A percentile compares a stretch with the other conserved stretches of the same genome.
phyloP scores from a whole-genome alignment of 2,797 vertebrate species.

The Pipistrellus nathusii region DNA sequence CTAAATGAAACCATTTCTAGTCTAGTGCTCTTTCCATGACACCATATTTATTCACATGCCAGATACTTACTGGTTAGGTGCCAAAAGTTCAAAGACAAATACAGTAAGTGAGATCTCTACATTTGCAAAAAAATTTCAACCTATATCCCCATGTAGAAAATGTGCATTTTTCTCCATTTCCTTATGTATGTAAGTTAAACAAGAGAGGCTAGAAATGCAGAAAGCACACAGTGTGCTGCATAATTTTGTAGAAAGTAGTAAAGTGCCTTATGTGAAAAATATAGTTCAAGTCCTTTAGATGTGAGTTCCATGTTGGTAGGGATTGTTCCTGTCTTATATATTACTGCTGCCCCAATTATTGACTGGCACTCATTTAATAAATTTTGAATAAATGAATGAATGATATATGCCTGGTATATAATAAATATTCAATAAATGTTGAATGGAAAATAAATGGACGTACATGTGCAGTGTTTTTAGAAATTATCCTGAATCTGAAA shows the following conservation, averaged over 20 bases:
- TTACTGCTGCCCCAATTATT: not conserved
- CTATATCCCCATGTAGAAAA: not conserved
- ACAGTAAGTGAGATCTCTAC: not conserved
- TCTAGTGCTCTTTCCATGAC: not conserved
- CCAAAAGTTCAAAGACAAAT: not conserved
- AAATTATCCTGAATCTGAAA: not conserved
- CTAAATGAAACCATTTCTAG: not conserved
- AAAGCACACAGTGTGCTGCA: not conserved
- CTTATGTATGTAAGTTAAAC: not conserved
- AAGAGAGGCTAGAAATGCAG: not conserved
- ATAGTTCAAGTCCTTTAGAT: not conserved
- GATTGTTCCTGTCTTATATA: not conserved
- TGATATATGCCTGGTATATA: not conserved
- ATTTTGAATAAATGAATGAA: slow-evolving; percentile 12
- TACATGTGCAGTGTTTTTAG: not conserved
- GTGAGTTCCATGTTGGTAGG: not conserved
- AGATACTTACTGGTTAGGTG: not conserved
- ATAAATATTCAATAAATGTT: not conserved
- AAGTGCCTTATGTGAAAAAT: not conserved
- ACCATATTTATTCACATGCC: not conserved
- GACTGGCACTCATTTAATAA: not conserved
- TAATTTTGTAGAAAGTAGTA: not conserved
- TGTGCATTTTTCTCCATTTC: not conserved
- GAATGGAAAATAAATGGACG: not conserved
- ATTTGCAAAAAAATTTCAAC: slow-evolving; percentile 27